Evolutionary conservation across 1,140 invertebrate genomes (phyloP).

Genomic region (Lepidurus apus): DNA sequence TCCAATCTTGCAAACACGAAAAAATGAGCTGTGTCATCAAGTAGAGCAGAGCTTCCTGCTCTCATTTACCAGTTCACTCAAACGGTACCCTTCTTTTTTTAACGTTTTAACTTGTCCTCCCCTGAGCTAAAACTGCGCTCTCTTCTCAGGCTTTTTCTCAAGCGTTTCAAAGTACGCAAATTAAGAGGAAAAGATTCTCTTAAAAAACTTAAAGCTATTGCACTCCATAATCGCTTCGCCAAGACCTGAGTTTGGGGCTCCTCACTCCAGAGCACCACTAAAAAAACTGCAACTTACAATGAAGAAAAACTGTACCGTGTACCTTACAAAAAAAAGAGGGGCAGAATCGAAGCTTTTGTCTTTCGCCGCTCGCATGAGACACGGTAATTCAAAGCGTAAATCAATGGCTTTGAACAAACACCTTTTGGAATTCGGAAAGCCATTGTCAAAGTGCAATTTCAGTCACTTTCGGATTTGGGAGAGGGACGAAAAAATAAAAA

Average conservation of each 20-base stretch:
- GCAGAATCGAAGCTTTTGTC: no score
- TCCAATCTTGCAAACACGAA: slow-evolving; percentile 7
- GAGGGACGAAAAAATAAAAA: no score
- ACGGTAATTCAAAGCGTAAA: no score
- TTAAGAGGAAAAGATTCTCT: not conserved
- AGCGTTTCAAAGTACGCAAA: slow-evolving; percentile 18
- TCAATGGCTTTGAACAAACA: no score
- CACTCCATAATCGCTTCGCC: not conserved
- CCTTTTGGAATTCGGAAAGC: no score
- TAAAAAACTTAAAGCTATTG: not conserved
- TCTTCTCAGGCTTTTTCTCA: not conserved
- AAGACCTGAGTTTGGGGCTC: not conserved
- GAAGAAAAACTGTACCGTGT: not conserved
- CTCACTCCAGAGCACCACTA: not conserved
- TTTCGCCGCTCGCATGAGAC: no score
- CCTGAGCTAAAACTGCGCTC: slow-evolving; percentile 4
- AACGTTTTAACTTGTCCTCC: not conserved
- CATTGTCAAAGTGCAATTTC: no score
- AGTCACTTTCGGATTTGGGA: no score
- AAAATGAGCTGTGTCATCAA: slow-evolving; percentile 10
- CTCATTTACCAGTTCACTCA: slow-evolving; percentile 21
- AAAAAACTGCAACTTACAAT: not conserved
- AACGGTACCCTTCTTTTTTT: slow-evolving; percentile 10
- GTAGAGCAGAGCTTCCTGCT: slow-evolving; percentile 16
- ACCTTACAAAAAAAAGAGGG: not conserved